Conservation (phyloP, 2,113 vertebrate species). For the Ploceus nigricollis region DNA sequence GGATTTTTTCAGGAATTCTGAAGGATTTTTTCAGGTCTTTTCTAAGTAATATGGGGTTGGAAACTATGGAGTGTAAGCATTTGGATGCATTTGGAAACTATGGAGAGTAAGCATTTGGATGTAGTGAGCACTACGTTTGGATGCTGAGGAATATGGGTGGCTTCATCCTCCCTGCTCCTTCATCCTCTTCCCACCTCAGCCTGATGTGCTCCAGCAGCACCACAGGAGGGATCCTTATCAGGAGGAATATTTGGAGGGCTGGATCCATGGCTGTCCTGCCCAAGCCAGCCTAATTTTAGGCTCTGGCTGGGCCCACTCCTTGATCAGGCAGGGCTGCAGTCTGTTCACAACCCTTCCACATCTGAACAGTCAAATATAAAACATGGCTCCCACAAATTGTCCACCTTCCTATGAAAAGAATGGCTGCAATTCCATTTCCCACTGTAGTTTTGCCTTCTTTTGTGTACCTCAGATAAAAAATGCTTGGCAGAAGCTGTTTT, state of each 20-base stretch:
- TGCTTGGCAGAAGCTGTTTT: constrained; percentile 24
- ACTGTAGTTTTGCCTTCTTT: not conserved
- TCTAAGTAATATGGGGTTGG: not conserved
- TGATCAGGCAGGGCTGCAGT: not conserved
- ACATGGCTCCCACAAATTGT: not conserved
- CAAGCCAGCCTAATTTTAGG: not conserved
- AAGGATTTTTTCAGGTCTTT: not conserved
- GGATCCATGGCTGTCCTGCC: not conserved
- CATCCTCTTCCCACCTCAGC: not conserved
- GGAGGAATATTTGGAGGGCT: not conserved
- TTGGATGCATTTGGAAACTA: not conserved
- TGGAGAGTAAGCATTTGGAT: not conserved
- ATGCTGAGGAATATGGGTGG: not conserved
- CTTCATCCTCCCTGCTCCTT: not conserved
- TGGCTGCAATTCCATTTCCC: not conserved
- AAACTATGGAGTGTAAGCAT: not conserved
- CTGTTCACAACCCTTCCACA: not conserved
- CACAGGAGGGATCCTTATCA: not conserved
- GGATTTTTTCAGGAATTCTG: not conserved
- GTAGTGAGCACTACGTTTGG: too few species aligned
- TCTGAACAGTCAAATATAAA: not conserved
- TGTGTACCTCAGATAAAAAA: constrained; percentile 43
- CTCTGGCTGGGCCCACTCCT: not conserved
- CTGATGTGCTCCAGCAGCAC: fast-evolving
- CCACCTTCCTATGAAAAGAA: constrained; percentile 3